Base-by-base conservation (phyloP, 1,140 invertebrate genomes). In the Lepidurus packardi region DNA sequence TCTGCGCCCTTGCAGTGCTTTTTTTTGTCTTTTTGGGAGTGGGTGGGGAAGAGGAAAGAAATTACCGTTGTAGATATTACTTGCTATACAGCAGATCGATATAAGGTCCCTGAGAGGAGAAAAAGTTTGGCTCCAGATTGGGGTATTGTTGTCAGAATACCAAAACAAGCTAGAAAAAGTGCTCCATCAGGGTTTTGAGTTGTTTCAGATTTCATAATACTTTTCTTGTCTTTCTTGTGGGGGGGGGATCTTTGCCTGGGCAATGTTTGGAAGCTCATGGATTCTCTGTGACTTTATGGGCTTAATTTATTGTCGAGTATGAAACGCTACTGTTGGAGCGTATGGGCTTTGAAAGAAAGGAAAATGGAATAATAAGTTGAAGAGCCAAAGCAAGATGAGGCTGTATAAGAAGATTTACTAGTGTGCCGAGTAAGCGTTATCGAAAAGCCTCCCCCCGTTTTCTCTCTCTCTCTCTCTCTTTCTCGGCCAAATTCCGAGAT, bases 391-490 rank as follows among this genome's bases (percentile, higher is more conserved):
- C 3, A 34, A 65, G 10, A 65, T 65, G 53, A 65, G 53, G 53
- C 53, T 65, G 13, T 65, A 65, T 65, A 65, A 65, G 53, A 65
- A 21, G 53, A 65, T 65, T 65, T 65, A 65, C 53, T 65, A 21
- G 53, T 16, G 8, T 65, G 53, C 34, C 3, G 53, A 65, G 53
- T n/a, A 65, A 65, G 53, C 53, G 53, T 65, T 65, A 65, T 65
- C 8, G 21, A n/a, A n/a, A 65, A 65, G 8, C 21, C 53, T 16
- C 53, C 53, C 21, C 8, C 2, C n/a, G n/a, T n/a, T n/a, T 6
- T 8, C 7, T 2, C 47, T n/a, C 8, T 65, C 13, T 65, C 21
- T 65, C 53, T 65, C 53, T 65, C 9, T 65, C 16, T 65, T 16
- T 65, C 53, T 16, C 53, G 16, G 4, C 7, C 16, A 65, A 65